Evolutionary conservation across 1,140 invertebrate genomes (phyloP).

Genomic region (Caenorhabditis tropicalis): DNA sequence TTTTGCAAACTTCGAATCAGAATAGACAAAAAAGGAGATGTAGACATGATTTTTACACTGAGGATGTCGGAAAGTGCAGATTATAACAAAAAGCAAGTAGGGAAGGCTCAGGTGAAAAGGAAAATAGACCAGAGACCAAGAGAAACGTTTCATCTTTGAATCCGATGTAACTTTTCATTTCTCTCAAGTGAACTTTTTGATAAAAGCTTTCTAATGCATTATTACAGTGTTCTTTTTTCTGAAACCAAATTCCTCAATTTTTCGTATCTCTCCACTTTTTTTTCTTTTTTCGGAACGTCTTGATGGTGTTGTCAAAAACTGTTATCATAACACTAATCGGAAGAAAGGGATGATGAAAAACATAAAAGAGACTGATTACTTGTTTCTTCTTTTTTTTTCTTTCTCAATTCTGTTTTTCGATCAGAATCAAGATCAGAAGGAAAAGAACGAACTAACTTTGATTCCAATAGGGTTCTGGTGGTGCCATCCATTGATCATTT

Average conservation of each 20-base stretch:
- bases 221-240: background rate
- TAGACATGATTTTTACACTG: background rate
- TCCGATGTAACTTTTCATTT: no score
- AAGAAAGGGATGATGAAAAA: no score
- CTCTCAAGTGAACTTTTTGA: no score
- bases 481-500: background rate
- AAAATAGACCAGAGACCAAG: background rate
- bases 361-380: no score
- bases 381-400: no score
- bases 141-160: no score
- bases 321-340: no score
- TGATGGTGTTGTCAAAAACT: no score
- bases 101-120: background rate
- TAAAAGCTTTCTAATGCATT: no score
- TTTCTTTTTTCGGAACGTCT: no score
- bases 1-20: conserved; percentile 2
- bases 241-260: background rate
- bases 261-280: background rate
- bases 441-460: background rate
- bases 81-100: no score
- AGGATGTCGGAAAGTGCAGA: background rate
- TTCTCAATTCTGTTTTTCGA: background rate
- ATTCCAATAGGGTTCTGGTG: background rate
- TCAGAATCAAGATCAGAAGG: background rate
- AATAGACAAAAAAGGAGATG: background rate